A percentile compares a stretch with the other conserved stretches of the same genome.
phyloP scores from a whole-genome alignment of 2,797 vertebrate species.

The Rhodeus uyekii region DNA sequence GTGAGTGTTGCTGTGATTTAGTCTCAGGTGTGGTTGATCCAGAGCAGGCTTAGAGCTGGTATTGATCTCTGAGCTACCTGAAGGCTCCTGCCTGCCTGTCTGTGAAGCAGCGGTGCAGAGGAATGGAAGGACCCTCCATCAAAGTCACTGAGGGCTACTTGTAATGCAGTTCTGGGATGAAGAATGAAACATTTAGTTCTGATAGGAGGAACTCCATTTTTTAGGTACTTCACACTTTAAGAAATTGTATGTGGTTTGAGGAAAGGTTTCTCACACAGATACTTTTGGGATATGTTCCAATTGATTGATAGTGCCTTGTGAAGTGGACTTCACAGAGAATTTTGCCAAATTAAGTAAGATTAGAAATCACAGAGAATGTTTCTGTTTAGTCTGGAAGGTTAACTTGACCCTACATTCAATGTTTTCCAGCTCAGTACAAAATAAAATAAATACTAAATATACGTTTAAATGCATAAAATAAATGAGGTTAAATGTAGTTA shows the following conservation, averaged over 20 bases:
- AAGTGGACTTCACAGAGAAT: not conserved
- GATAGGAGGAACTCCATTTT: not conserved
- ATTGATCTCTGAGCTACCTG: slow-evolving; percentile 47
- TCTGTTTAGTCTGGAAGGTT: not conserved
- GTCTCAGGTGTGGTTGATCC: slow-evolving; percentile 56
- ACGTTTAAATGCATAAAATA: too few species aligned
- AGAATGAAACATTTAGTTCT: slow-evolving; percentile 19
- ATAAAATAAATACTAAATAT: too few species aligned
- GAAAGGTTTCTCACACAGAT: not conserved
- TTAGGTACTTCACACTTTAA: not conserved
- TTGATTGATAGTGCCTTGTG: not conserved
- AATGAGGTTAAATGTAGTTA: not conserved
- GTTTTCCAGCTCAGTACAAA: not conserved
- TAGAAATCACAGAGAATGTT: not conserved
- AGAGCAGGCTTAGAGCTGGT: slow-evolving; percentile 54
- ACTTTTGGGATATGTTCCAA: not conserved
- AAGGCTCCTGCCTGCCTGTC: slow-evolving; percentile 39
- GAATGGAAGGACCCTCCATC: slow-evolving; percentile 40
- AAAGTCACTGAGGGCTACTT: slow-evolving; percentile 34
- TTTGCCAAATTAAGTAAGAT: not conserved
- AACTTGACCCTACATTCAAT: not conserved
- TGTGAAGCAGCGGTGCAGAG: slow-evolving; percentile 13
- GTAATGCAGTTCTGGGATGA: slow-evolving; percentile 24
- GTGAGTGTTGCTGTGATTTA: slow-evolving; percentile 44
- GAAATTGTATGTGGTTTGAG: not conserved